Percentiles rank a stretch among this genome's conserved stretches.
These are phyloP conservation scores for Salvelinus namaycush DNA, from an alignment of 2,113 vertebrate genomes.

Conservation along the genomic window DNA sequence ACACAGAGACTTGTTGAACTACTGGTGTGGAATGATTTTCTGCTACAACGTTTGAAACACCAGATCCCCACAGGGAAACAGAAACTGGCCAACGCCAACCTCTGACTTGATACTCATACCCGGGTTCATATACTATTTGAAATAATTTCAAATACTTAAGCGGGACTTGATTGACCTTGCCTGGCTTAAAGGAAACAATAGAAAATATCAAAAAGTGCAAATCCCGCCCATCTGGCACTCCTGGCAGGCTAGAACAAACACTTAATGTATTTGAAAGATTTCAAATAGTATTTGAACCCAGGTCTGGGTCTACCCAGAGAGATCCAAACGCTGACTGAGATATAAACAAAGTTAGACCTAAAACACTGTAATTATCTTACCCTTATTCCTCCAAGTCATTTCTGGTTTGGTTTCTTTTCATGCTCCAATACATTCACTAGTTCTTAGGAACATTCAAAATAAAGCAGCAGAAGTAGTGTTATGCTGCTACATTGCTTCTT, in stretches of 20 bases:
- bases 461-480: no score
- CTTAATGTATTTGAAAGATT: no score
- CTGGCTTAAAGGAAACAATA: no score
- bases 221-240: no score
- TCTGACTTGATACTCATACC: slow-evolving; percentile 22
- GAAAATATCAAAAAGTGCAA: no score
- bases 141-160: neutral
- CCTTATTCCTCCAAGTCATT: slow-evolving; percentile 32
- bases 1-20: slow-evolving; percentile 33
- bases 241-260: no score
- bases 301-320: slow-evolving; percentile 23
- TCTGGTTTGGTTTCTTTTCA: slow-evolving; percentile 36
- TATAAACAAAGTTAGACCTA: slow-evolving; percentile 44
- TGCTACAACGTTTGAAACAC: slow-evolving; percentile 40
- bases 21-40: slow-evolving; percentile 51
- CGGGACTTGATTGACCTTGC: neutral
- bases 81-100: slow-evolving; percentile 31
- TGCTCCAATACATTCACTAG: slow-evolving; percentile 14
- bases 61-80: slow-evolving; percentile 49
- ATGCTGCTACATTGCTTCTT: no score
- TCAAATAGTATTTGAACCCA: neutral
- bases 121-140: no score
- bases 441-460: neutral
- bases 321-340: slow-evolving; percentile 31
- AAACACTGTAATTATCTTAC: slow-evolving; percentile 63